A percentile compares a stretch with the other conserved stretches of the same genome.
Evolutionary conservation across 35 echinoderm and acorn worm species (phyloP).

Genomic region (Patiria miniata): DNA sequence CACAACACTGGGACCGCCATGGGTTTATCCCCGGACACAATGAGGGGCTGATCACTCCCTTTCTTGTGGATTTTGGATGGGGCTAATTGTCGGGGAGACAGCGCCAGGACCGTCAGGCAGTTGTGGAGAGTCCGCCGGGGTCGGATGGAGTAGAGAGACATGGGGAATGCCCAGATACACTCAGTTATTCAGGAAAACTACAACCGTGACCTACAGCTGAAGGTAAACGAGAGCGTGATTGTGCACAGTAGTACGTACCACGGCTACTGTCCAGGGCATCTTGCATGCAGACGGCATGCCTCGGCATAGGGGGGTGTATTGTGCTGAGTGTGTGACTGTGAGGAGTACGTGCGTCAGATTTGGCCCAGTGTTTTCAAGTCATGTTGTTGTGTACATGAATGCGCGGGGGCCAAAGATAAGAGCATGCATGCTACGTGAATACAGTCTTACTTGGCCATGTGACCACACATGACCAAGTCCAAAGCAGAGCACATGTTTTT

Average conservation of each 20-base stretch:
- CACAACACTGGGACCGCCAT: background rate
- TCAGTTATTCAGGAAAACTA: slow-evolving; percentile 99
- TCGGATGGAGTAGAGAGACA: slow-evolving; percentile 44
- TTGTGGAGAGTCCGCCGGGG: background rate
- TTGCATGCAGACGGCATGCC: background rate
- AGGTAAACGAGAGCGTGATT: background rate
- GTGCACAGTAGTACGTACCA: too few species aligned
- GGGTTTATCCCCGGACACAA: slow-evolving; percentile 4
- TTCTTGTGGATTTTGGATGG: background rate
- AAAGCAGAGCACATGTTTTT: too few species aligned
- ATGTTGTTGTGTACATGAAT: background rate
- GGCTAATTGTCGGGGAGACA: slow-evolving; percentile 9
- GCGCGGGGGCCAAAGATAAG: background rate
- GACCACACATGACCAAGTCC: too few species aligned
- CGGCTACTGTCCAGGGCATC: background rate
- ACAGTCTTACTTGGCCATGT: too few species aligned
- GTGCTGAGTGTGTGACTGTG: background rate
- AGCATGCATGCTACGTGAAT: too few species aligned
- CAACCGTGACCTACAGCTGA: slow-evolving; percentile 71
- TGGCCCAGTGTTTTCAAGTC: too few species aligned
- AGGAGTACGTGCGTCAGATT: background rate
- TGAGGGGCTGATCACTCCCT: background rate
- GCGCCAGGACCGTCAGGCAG: background rate
- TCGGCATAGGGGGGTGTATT: background rate
- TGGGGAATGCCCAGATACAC: slow-evolving; percentile 99